Evolutionary conservation across 2,113 vertebrate genomes (phyloP).

Genomic region (Ibidorhyncha struthersii): DNA sequence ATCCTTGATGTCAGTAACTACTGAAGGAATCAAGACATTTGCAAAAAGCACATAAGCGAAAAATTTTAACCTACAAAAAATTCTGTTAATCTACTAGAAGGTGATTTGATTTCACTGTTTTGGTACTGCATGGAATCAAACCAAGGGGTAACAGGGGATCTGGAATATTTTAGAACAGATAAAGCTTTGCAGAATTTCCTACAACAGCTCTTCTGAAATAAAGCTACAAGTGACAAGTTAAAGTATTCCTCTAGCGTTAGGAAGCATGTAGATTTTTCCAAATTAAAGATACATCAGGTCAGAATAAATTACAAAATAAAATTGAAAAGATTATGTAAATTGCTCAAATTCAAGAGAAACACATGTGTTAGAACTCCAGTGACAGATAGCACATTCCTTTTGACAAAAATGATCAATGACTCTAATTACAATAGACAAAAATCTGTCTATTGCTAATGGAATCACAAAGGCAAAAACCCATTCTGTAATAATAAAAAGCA

Average conservation of each 20-base stretch:
- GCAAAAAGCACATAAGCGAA: not conserved
- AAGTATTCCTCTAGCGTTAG: not conserved
- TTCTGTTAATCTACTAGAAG: not conserved
- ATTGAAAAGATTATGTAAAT: not conserved
- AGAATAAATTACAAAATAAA: not conserved
- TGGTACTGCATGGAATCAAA: not conserved
- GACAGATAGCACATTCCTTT: not conserved
- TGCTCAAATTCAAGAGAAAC: not conserved
- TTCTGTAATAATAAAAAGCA: not conserved
- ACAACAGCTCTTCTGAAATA: not conserved
- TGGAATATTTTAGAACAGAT: not conserved
- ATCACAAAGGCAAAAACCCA: not conserved
- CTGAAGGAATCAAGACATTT: not conserved
- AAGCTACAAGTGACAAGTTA: not conserved
- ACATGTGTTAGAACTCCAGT: not conserved
- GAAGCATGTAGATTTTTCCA: not conserved
- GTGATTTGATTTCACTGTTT: not conserved
- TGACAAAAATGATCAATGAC: not conserved
- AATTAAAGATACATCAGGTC: not conserved
- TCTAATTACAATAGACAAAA: not conserved
- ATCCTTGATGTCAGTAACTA: not conserved
- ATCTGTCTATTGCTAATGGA: not conserved
- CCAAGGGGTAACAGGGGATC: not conserved
- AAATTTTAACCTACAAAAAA: not conserved
- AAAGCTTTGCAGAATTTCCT: not conserved